A percentile compares a stretch with the other conserved stretches of the same genome.
Evolutionary conservation across 2,888 invertebrate genomes (phyloP).

Genomic region (Drosophila maculinotata): DNA sequence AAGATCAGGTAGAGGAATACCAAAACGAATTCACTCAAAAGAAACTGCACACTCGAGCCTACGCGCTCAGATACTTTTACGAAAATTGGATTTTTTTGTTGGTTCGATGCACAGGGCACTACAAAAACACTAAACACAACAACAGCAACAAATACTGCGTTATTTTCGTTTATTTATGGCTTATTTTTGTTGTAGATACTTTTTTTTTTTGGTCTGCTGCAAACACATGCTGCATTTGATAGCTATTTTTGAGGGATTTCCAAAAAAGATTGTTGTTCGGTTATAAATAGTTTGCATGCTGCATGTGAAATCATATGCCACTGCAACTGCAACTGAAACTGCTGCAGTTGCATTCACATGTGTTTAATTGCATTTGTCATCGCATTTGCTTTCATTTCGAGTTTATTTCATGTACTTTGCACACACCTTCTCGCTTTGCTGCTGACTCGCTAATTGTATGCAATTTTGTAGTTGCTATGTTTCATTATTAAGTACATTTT

Average conservation of each 20-base stretch:
- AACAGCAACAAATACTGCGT: conserved; percentile 46
- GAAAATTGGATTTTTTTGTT: conserved; percentile 54
- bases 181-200: conserved; percentile 70
- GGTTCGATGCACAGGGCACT: conserved; percentile 66
- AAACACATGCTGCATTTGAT: conserved; percentile 52
- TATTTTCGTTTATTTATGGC: conserved; percentile 66
- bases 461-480: conserved; percentile 34
- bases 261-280: conserved; percentile 38
- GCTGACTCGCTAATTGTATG: conserved; percentile 59
- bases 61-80: conserved; percentile 69
- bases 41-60: conserved; percentile 56
- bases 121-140: conserved; percentile 18
- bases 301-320: conserved; percentile 26
- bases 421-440: conserved; percentile 50
- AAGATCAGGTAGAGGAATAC: conserved; percentile 63
- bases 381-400: conserved; percentile 51
- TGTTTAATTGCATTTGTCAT: conserved; percentile 49
- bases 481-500: conserved; percentile 46
- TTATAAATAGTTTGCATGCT: conserved; percentile 51
- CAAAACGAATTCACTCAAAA: conserved; percentile 69
- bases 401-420: conserved; percentile 43
- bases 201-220: conserved; percentile 28
- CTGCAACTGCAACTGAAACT: neutral
- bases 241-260: conserved; percentile 42
- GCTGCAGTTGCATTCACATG: conserved; percentile 31